Percentiles rank a stretch among this genome's conserved stretches.
Evolutionary conservation across 2,113 vertebrate species (phyloP).

Genomic region (Diadophis punctatus): DNA sequence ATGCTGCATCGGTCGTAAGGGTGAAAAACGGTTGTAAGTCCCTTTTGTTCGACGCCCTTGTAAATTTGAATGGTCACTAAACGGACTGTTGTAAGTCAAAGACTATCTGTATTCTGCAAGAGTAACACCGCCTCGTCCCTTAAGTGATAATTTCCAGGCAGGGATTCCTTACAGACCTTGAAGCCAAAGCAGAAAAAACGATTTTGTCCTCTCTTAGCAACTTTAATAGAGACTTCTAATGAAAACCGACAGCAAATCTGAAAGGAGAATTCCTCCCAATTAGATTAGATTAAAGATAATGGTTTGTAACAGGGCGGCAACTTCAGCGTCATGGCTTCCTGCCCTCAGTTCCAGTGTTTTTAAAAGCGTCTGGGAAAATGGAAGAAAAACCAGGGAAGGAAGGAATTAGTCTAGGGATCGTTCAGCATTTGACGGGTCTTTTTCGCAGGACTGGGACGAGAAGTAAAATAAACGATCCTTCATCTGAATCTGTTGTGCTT

Average conservation of each 20-base stretch:
- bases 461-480: neutral
- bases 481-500: neutral
- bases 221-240: accelerated
- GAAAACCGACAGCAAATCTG: neutral
- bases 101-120: neutral
- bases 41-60: too few species aligned
- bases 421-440: neutral
- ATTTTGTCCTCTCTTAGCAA: neutral
- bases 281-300: neutral
- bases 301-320: neutral
- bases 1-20: too few species aligned
- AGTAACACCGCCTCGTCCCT: neutral
- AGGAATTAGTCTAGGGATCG: accelerated
- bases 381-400: too few species aligned
- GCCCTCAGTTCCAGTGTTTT: neutral
- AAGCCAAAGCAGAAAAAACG: neutral
- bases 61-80: too few species aligned
- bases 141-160: neutral
- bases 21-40: too few species aligned
- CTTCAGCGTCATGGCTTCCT: neutral
- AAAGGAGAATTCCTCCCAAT: neutral
- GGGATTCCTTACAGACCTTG: neutral
- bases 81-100: too few species aligned
- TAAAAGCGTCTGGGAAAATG: neutral
- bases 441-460: neutral